These are phyloP conservation scores for Phalera bucephala DNA, from an alignment of 2,888 invertebrate species.

Conservation along the genomic window DNA sequence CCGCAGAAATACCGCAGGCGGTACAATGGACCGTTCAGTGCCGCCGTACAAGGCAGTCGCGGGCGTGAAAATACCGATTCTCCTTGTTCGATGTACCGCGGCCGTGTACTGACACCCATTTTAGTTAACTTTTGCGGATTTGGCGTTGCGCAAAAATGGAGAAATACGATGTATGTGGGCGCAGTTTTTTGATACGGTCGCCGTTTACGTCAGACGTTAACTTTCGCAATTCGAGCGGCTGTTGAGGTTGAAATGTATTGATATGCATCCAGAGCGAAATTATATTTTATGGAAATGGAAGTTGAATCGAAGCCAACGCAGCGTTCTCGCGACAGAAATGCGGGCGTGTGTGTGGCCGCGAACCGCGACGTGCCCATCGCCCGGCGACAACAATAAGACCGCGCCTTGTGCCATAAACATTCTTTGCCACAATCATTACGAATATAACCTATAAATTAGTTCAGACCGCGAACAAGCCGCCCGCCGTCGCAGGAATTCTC, in stretches of 20 bases:
- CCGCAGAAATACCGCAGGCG: constrained; percentile 70
- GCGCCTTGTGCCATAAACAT: constrained; percentile 77
- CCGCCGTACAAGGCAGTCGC: constrained; percentile 65
- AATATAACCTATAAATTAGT: constrained; percentile 80
- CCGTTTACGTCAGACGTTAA: constrained; percentile 44
- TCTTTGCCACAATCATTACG: constrained; percentile 77
- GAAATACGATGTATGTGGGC: constrained; percentile 10
- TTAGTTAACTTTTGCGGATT: constrained; percentile 44
- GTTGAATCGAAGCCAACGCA: constrained; percentile 72
- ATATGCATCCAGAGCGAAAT: constrained; percentile 63
- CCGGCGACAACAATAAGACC: constrained; percentile 77
- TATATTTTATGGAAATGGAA: constrained; percentile 77
- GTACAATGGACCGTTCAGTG: constrained; percentile 70
- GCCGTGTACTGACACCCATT: constrained; percentile 46
- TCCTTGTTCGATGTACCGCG: constrained; percentile 56
- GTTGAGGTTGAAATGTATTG: constrained; percentile 49
- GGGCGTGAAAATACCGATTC: constrained; percentile 60
- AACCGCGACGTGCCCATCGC: constrained; percentile 57
- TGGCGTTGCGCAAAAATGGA: constrained; percentile 39
- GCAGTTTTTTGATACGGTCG: constrained; percentile 30
- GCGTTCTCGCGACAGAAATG: constrained; percentile 58
- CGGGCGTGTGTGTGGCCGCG: constrained; percentile 61
- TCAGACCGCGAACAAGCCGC: constrained; percentile 55
- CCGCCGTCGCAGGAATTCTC: constrained; percentile 58
- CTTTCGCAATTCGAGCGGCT: constrained; percentile 47